These are phyloP conservation scores for Lepus oiostolus DNA, from an alignment of 2,797 vertebrate species.

Conservation along the genomic window DNA sequence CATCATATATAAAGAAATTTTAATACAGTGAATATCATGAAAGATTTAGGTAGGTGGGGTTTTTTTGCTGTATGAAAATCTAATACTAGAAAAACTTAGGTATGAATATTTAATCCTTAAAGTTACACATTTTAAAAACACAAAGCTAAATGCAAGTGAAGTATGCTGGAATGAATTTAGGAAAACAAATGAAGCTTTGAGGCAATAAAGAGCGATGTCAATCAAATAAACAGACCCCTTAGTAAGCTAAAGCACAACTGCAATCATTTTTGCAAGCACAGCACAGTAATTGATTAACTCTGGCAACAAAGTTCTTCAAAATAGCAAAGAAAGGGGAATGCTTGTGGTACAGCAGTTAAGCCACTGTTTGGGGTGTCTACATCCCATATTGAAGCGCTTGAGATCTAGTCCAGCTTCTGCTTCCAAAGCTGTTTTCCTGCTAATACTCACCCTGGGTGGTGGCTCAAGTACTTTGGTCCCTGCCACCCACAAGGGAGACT, in stretches of 20 bases:
- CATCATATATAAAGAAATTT: not conserved
- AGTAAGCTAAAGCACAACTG: not conserved
- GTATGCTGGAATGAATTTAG: not conserved
- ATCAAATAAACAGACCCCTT: not conserved
- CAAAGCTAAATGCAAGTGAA: slow-evolving; percentile 16
- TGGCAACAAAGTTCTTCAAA: not conserved
- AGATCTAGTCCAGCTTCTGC: too few relatives aligned
- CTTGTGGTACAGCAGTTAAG: too few relatives aligned
- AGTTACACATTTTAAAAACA: not conserved
- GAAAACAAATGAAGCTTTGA: not conserved
- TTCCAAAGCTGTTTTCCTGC: too few relatives aligned
- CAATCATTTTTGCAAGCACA: not conserved
- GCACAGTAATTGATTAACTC: not conserved
- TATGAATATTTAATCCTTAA: not conserved
- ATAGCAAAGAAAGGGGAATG: not conserved
- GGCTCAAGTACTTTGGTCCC: too few relatives aligned
- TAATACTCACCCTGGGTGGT: too few relatives aligned
- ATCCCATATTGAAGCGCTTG: too few relatives aligned
- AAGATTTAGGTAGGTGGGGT: not conserved
- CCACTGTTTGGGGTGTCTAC: too few relatives aligned
- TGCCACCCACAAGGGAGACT: too few relatives aligned
- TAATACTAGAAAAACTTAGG: not conserved
- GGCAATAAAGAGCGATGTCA: not conserved
- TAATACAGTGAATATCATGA: slow-evolving; percentile 2
- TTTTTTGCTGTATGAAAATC: slow-evolving; percentile 10